Evolutionary conservation across 2,113 vertebrate species (phyloP).

Genomic region (Phalacrocorax carbo): DNA sequence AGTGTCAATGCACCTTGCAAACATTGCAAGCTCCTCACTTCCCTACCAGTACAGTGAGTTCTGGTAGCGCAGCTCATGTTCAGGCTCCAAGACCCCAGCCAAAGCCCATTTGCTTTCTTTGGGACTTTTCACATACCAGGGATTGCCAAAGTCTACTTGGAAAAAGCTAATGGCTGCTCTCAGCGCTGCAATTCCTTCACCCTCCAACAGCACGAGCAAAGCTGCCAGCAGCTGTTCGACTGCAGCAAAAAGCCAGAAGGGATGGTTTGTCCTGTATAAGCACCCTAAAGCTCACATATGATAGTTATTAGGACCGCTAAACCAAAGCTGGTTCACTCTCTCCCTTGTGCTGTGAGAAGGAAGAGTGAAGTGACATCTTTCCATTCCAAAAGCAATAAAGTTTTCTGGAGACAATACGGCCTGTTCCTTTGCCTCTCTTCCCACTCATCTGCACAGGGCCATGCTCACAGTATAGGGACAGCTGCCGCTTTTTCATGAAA

Average conservation of each 20-base stretch:
- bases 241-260: background rate
- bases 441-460: background rate
- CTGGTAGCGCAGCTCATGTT: background rate
- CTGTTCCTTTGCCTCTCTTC: background rate
- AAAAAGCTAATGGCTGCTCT: background rate
- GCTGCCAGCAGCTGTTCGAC: background rate
- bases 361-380: background rate
- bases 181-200: background rate
- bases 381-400: background rate
- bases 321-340: background rate
- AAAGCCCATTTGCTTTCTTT: background rate
- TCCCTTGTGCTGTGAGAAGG: background rate
- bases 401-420: background rate
- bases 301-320: background rate
- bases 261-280: background rate
- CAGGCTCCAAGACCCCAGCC: background rate
- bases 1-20: background rate
- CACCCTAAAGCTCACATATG: background rate
- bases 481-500: background rate
- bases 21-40: background rate
- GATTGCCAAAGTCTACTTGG: background rate
- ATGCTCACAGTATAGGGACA: fast-evolving
- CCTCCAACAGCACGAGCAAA: background rate
- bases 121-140: background rate
- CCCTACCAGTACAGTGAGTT: background rate